These are phyloP conservation scores for Anguilla japonica DNA, from an alignment of 2,113 vertebrate genomes.

Conservation along the genomic window DNA sequence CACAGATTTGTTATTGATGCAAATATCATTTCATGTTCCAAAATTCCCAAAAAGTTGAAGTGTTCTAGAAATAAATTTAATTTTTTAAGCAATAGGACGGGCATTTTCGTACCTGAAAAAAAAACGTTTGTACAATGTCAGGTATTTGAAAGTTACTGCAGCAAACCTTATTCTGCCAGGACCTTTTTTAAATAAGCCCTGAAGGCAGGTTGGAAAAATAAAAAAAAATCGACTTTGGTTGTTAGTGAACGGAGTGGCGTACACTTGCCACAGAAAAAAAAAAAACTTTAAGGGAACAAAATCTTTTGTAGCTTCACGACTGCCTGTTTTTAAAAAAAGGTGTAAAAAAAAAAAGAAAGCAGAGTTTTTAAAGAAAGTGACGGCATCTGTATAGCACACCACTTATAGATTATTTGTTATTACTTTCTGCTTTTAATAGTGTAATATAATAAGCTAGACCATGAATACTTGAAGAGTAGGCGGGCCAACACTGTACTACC, in stretches of 20 bases:
- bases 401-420: constrained; percentile 72
- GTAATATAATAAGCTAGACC: constrained; percentile 70
- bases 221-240: constrained; percentile 72
- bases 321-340: not conserved
- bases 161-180: constrained; percentile 26
- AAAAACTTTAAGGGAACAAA: constrained; percentile 71
- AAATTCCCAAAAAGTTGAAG: constrained; percentile 82
- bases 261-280: constrained; percentile 62
- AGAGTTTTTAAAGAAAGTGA: not conserved
- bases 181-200: constrained; percentile 71
- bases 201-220: constrained; percentile 69
- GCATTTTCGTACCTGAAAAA: constrained; percentile 65
- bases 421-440: constrained; percentile 49
- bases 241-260: constrained; percentile 70
- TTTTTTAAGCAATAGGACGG: constrained; percentile 77
- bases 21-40: constrained; percentile 76
- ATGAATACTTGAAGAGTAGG: constrained; percentile 83
- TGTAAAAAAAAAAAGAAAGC: constrained; percentile 28
- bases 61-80: constrained; percentile 76
- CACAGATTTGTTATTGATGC: constrained; percentile 71
- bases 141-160: constrained; percentile 37
- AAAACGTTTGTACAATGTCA: constrained; percentile 33
- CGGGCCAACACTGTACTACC: constrained; percentile 75
- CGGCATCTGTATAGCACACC: constrained; percentile 69
- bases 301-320: constrained; percentile 57